phyloP scores from a whole-genome alignment of 37 sponge, comb jelly and placozoan species.

The Ianthella basta region DNA sequence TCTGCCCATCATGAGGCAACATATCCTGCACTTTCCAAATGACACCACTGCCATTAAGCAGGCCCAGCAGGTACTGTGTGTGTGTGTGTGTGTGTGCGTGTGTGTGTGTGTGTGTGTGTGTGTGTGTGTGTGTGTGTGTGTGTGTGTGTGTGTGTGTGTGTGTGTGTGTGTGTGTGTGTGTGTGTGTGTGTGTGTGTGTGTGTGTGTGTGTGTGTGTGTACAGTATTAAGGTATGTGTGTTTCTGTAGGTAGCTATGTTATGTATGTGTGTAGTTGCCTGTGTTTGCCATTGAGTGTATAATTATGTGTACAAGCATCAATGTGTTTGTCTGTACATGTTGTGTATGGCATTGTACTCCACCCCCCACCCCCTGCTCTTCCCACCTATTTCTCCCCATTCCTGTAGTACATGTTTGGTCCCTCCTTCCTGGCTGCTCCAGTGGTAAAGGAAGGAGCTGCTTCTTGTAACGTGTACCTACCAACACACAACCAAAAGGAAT shows the following conservation, averaged over 20 bases:
- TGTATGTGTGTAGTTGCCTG: conserved; percentile 31
- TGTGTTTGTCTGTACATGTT: conserved; percentile 17
- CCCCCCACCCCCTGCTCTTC: no score
- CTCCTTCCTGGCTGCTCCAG: conserved; percentile 55
- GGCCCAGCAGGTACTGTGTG: conserved; percentile 47
- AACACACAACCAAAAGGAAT: neutral
- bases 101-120: neutral
- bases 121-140: neutral
- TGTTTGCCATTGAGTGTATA: conserved; percentile 10
- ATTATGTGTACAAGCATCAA: neutral
- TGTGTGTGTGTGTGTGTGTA: conserved; percentile 20
- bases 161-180: neutral
- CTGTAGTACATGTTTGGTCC: conserved; percentile 65
- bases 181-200: conserved; percentile 4
- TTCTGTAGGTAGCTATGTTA: conserved; percentile 22
- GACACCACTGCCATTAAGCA: conserved; percentile 50
- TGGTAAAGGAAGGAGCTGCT: conserved; percentile 39
- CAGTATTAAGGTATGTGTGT: conserved; percentile 14
- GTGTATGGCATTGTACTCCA: neutral
- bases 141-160: neutral
- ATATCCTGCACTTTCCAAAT: conserved; percentile 52
- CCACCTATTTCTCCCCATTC: no score
- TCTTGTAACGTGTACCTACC: conserved; percentile 57
- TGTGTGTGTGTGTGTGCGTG: neutral
- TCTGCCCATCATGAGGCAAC: conserved; percentile 61